Evolutionary conservation across 2,113 vertebrate species (phyloP).

Genomic region (Gadus macrocephalus): DNA sequence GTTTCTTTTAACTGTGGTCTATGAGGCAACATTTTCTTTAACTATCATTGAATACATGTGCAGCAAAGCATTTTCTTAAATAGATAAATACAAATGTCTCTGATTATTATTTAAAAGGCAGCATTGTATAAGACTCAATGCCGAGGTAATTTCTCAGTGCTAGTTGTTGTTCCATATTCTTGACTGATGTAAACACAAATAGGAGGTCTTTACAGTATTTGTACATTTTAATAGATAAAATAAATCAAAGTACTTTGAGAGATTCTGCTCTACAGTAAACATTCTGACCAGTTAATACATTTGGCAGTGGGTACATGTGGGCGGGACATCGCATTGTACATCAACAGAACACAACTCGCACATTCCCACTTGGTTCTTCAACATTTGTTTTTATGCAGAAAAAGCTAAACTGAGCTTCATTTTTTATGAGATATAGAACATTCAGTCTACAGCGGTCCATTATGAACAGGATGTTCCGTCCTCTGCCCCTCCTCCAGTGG

Average conservation of each 20-base stretch:
- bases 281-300: conserved; percentile 60
- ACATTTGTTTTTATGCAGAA: conserved; percentile 14
- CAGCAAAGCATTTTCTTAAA: background rate
- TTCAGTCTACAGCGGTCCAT: conserved; percentile 61
- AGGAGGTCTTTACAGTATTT: conserved; percentile 47
- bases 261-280: conserved; percentile 57
- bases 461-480: conserved; percentile 7
- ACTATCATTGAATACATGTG: no score
- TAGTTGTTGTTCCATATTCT: no score
- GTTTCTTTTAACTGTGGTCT: no score
- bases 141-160: no score
- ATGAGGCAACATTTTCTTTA: no score
- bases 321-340: conserved; percentile 23
- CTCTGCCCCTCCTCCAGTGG: background rate
- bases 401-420: conserved; percentile 39
- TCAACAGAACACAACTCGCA: conserved; percentile 22
- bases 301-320: conserved; percentile 37
- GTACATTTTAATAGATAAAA: conserved; percentile 73
- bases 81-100: background rate
- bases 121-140: background rate
- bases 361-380: conserved; percentile 29
- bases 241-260: conserved; percentile 63
- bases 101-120: background rate
- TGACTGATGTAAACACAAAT: conserved; percentile 16
- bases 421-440: conserved; percentile 50